Evolutionary conservation across 2,797 vertebrate genomes (phyloP).

Genomic region (Cercopithecus petaurista): DNA sequence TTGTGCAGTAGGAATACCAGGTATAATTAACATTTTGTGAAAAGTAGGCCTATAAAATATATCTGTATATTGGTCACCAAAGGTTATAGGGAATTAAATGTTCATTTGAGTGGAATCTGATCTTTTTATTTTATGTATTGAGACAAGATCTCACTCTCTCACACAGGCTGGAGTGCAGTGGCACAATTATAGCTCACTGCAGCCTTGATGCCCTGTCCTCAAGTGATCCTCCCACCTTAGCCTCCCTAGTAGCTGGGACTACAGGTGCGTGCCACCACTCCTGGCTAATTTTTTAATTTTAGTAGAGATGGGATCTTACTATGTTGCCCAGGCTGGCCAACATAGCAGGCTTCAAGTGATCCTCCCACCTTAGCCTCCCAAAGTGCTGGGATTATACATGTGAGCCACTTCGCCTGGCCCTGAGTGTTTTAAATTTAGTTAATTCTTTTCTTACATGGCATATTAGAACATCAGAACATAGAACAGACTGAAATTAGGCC

Average conservation of each 20-base stretch:
- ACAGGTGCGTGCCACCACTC: neutral
- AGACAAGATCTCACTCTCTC: neutral
- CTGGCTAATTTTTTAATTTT: neutral
- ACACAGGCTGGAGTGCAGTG: neutral
- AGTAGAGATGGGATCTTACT: neutral
- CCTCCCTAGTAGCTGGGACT: neutral
- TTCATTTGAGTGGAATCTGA: neutral
- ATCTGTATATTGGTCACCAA: neutral
- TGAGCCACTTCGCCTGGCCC: neutral
- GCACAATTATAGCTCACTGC: neutral
- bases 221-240: neutral
- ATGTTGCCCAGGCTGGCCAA: neutral
- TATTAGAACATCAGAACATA: conserved; percentile 28
- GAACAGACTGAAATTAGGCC: neutral
- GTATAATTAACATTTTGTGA: conserved; percentile 33
- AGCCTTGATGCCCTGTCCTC: neutral
- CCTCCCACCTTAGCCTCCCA: neutral
- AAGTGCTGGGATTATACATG: neutral
- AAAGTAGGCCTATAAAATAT: conserved; percentile 19
- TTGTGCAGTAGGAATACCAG: neutral
- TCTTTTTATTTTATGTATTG: neutral
- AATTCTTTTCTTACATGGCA: conserved; percentile 2
- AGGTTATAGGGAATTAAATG: neutral
- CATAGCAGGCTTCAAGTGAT: neutral
- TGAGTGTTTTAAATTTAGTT: conserved; percentile 25